Percentiles rank a stretch among this genome's conserved stretches.
These are phyloP conservation scores for Cherax destructor DNA, from an alignment of 1,140 invertebrate species.

Conservation along the genomic window DNA sequence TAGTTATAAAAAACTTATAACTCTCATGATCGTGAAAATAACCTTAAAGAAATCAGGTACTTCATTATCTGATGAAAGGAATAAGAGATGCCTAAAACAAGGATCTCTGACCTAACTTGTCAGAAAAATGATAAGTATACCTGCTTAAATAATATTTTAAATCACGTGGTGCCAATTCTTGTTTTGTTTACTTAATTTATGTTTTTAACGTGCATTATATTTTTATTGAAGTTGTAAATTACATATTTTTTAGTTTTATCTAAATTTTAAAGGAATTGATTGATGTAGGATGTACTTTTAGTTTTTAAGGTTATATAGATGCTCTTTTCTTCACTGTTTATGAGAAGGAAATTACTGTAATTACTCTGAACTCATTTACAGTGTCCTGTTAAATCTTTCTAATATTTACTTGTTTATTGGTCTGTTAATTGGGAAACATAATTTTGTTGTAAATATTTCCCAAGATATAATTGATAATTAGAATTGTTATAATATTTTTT, in stretches of 20 bases:
- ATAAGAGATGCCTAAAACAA: neutral
- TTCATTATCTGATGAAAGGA: neutral
- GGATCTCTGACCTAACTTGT: neutral
- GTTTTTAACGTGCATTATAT: neutral
- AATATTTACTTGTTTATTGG: too few species aligned
- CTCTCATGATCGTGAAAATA: neutral
- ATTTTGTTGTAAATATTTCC: too few species aligned
- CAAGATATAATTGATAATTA: too few species aligned
- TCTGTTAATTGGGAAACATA: too few species aligned
- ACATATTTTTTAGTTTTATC: neutral
- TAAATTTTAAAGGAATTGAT: neutral
- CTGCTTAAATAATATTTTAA: constrained; percentile 2
- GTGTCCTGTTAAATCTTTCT: too few species aligned
- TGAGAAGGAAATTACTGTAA: too few species aligned
- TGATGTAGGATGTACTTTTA: neutral
- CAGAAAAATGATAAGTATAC: neutral
- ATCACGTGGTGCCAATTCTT: neutral
- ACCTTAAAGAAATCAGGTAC: neutral
- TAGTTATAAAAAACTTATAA: neutral
- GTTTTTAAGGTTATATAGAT: neutral
- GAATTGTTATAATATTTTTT: too few species aligned
- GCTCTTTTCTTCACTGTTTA: neutral
- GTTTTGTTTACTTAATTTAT: neutral
- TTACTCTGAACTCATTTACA: too few species aligned
- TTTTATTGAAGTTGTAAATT: neutral